Evolutionary conservation across 2,888 invertebrate species (phyloP).

Genomic region (Saturnia japonica): DNA sequence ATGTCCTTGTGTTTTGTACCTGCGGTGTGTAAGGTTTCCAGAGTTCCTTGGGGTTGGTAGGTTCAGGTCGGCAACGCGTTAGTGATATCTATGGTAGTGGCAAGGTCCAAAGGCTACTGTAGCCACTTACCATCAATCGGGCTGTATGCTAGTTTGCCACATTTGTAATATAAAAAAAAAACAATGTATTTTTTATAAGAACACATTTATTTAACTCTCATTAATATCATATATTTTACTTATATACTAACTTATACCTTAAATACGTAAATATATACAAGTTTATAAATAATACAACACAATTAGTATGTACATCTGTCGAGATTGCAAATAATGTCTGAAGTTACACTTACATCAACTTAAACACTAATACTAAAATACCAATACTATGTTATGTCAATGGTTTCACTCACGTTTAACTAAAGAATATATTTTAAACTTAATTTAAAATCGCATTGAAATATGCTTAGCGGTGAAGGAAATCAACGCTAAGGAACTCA

Average conservation of each 20-base stretch:
- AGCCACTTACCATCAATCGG: no score
- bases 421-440: not conserved
- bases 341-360: not conserved
- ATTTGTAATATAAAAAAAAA: no score
- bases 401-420: not conserved
- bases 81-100: no score
- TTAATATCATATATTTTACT: conserved; percentile 20
- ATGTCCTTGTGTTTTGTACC: no score
- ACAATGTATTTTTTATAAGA: conserved; percentile 40
- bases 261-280: conserved; percentile 21
- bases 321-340: conserved; percentile 24
- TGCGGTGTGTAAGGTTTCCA: no score
- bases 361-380: not conserved
- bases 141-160: no score
- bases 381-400: not conserved
- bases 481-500: not conserved
- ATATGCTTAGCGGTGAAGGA: not conserved
- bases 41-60: no score
- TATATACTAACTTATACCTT: conserved; percentile 14
- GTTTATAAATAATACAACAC: conserved; percentile 6
- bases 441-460: not conserved
- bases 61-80: no score
- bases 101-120: no score
- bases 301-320: conserved; percentile 39
- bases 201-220: conserved; percentile 52